A percentile compares a stretch with the other conserved stretches of the same genome.
Evolutionary conservation across 2,113 vertebrate genomes (phyloP).

Genomic region (Gymnogyps californianus): DNA sequence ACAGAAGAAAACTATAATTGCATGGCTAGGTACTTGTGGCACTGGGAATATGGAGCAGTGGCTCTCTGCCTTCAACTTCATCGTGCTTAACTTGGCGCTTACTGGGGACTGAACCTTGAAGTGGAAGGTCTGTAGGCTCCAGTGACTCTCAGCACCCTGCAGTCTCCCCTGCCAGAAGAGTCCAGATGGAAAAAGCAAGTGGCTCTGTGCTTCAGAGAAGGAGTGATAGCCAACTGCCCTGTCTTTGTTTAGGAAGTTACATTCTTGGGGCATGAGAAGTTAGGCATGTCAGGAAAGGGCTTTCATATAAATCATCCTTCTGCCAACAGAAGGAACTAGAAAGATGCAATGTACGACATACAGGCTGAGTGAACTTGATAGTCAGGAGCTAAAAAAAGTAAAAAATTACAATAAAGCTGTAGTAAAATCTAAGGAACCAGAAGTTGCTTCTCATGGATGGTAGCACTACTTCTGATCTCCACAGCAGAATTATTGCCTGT

Average conservation of each 20-base stretch:
- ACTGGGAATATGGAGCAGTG: neutral
- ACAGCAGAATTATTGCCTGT: neutral
- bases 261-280: constrained; percentile 5
- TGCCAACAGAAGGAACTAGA: neutral
- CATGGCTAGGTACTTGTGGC: neutral
- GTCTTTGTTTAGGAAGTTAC: neutral
- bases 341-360: neutral
- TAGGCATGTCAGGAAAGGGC: constrained; percentile 14
- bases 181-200: neutral
- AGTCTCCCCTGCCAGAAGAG: neutral
- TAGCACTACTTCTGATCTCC: neutral
- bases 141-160: neutral
- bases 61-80: neutral
- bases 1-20: neutral
- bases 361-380: neutral
- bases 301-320: constrained; percentile 33
- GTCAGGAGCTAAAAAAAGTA: neutral
- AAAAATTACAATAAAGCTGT: neutral
- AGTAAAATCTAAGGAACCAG: neutral
- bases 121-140: neutral
- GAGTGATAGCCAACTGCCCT: neutral
- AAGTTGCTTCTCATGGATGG: neutral
- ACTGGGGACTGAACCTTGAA: neutral
- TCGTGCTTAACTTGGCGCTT: neutral
- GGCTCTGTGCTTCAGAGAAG: neutral